These are phyloP conservation scores for Vulpes vulpes DNA, from an alignment of 2,113 vertebrate genomes.

Conservation along the genomic window DNA sequence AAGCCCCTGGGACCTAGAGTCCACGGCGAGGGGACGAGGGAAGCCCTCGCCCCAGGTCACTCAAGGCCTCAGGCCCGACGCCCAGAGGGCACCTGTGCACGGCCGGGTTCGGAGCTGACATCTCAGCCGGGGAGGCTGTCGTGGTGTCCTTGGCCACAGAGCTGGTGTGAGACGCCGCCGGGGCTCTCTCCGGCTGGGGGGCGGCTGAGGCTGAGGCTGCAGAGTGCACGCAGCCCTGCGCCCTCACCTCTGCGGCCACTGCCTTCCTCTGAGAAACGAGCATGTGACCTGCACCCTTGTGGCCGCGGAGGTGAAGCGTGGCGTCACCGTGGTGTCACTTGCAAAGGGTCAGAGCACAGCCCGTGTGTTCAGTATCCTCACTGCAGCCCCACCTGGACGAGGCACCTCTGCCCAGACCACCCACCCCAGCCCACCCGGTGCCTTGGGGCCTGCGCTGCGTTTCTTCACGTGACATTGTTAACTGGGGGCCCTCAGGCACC, in stretches of 20 bases:
- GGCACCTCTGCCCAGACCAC: neutral
- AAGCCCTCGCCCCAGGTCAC: neutral
- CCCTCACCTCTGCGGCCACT: neutral
- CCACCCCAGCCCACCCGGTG: no score
- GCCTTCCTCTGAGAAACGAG: neutral
- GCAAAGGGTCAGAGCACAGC: neutral
- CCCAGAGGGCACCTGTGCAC: neutral
- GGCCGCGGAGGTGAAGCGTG: no score
- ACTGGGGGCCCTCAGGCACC: neutral
- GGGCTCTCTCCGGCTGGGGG: neutral
- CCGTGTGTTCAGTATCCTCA: rapidly evolving
- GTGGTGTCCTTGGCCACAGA: neutral
- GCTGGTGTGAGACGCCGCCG: neutral
- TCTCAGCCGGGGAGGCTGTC: neutral
- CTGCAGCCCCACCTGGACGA: no score
- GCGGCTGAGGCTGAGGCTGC: neutral
- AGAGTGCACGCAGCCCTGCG: neutral
- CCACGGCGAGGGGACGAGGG: no score
- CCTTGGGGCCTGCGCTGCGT: neutral
- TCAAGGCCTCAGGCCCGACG: neutral
- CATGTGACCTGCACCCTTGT: neutral
- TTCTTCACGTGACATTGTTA: neutral
- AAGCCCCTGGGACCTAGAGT: neutral
- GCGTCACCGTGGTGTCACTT: rapidly evolving
- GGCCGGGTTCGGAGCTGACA: neutral